Conservation (phyloP, 2,113 vertebrate genomes). For the Sphyrna mokarran region DNA sequence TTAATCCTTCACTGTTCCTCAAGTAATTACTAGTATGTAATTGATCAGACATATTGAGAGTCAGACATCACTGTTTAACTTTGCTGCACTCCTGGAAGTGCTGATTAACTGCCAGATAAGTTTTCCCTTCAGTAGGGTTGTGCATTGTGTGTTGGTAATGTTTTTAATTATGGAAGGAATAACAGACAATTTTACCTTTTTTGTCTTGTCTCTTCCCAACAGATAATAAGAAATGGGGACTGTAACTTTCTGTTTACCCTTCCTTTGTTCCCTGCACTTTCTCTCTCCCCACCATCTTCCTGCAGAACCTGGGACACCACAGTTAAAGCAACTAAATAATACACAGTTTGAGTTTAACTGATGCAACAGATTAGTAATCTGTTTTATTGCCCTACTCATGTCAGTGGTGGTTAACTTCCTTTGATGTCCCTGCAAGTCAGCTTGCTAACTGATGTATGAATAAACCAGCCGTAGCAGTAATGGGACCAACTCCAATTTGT, state of each 20-base stretch:
- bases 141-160: neutral
- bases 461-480: neutral
- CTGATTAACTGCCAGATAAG: neutral
- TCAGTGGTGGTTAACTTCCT: neutral
- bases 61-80: neutral
- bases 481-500: neutral
- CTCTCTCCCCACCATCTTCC: neutral
- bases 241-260: neutral
- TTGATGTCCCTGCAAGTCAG: neutral
- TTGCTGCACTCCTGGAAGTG: neutral
- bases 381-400: neutral
- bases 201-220: neutral
- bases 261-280: neutral
- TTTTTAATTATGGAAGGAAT: neutral
- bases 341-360: neutral
- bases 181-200: neutral
- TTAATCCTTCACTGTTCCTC: no score
- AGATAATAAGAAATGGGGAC: neutral
- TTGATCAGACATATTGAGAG: neutral
- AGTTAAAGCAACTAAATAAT: neutral
- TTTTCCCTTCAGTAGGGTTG: neutral
- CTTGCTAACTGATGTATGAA: neutral
- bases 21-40: no score
- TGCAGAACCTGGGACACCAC: neutral
- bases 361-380: neutral